Evolutionary conservation across 2,888 invertebrate species (phyloP).

Genomic region (Polietes domitor): DNA sequence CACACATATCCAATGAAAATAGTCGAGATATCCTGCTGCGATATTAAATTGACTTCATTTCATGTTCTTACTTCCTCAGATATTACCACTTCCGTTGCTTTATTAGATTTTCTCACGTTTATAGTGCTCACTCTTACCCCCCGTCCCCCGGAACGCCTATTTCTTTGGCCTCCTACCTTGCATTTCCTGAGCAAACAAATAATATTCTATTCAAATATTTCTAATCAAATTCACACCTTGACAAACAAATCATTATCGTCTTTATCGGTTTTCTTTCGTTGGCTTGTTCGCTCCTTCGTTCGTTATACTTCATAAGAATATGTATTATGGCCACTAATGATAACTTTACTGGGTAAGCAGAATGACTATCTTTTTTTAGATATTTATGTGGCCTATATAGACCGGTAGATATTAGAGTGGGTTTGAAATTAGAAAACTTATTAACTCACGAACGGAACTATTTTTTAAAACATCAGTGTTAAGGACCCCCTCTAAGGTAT

Average conservation of each 20-base stretch:
- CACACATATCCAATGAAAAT: background rate
- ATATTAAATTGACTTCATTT: background rate
- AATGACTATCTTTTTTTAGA: background rate
- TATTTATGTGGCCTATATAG: background rate
- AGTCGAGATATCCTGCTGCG: background rate
- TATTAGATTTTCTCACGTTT: slow-evolving; percentile 1
- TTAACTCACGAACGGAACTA: too few relatives aligned
- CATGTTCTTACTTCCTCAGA: background rate
- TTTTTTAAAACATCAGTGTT: too few relatives aligned
- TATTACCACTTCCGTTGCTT: background rate
- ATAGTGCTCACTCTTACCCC: background rate
- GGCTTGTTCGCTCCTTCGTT: background rate
- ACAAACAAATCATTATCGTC: slow-evolving; percentile 32
- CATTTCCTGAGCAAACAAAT: background rate
- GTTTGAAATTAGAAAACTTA: too few relatives aligned
- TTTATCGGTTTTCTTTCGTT: background rate
- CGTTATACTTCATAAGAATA: background rate
- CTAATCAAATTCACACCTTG: slow-evolving; percentile 38
- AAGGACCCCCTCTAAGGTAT: too few relatives aligned
- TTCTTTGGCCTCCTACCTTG: background rate
- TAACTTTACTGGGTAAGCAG: background rate
- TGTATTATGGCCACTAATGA: slow-evolving; percentile 7
- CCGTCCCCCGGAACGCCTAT: background rate
- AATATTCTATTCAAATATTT: background rate
- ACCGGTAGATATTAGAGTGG: too few relatives aligned